These are phyloP conservation scores for Subacronicta megacephala DNA, from an alignment of 2,888 invertebrate species.

Conservation along the genomic window DNA sequence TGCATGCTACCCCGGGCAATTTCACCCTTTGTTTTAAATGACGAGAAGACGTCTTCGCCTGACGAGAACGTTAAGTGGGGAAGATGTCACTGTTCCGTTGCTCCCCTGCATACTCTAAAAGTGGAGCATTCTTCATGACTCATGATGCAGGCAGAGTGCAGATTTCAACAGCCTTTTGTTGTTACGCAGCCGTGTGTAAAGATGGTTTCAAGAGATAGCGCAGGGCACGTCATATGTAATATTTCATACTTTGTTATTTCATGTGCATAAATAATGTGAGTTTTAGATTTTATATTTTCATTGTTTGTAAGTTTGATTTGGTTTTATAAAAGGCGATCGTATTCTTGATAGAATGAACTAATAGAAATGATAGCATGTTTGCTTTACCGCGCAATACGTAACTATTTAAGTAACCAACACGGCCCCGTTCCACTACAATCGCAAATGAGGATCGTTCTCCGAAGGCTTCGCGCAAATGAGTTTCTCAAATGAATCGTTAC, in stretches of 20 bases:
- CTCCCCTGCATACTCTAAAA: conserved; percentile 74
- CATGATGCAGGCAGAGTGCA: conserved; percentile 74
- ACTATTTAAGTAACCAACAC: conserved; percentile 59
- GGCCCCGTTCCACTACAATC: conserved; percentile 71
- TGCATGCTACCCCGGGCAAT: conserved; percentile 76
- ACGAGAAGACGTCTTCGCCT: conserved; percentile 76
- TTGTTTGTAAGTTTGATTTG: conserved; percentile 18
- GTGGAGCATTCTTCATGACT: conserved; percentile 76
- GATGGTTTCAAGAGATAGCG: conserved; percentile 48
- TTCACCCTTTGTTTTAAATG: conserved; percentile 85
- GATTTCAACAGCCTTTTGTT: conserved; percentile 83
- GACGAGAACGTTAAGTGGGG: conserved; percentile 74
- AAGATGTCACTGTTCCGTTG: conserved; percentile 81
- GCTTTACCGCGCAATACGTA: conserved; percentile 60
- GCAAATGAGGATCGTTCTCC: conserved; percentile 82
- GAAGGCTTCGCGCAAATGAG: conserved; percentile 80
- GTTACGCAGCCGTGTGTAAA: conserved; percentile 60
- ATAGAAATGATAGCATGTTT: conserved; percentile 61
- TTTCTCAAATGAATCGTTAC: conserved; percentile 86
- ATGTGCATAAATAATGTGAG: conserved; percentile 31
- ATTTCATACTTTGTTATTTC: conserved; percentile 48
- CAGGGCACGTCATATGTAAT: conserved; percentile 40
- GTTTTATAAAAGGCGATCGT: conserved; percentile 26
- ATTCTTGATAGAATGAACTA: conserved; percentile 49
- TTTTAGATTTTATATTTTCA: conserved; percentile 12